Evolutionary conservation across 2,113 vertebrate genomes (phyloP).

Genomic region (Crotophaga sulcirostris): DNA sequence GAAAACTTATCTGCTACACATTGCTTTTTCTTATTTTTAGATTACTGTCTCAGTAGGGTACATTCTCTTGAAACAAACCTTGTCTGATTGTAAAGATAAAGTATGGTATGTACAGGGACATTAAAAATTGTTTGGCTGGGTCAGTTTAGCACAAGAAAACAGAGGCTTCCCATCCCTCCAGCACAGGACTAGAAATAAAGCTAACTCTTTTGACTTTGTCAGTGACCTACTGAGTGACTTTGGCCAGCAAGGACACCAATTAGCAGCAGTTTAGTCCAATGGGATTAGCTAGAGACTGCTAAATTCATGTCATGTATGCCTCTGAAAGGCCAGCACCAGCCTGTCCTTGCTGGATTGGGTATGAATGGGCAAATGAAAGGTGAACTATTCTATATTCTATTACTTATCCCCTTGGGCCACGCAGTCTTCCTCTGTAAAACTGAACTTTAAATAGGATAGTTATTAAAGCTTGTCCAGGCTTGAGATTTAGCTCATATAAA

Average conservation of each 20-base stretch:
- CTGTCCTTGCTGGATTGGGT: not conserved
- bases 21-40: not conserved
- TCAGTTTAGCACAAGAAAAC: not conserved
- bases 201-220: not conserved
- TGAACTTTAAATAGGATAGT: constrained; percentile 63
- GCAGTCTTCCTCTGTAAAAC: not conserved
- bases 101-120: not conserved
- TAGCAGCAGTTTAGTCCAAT: not conserved
- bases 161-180: not conserved
- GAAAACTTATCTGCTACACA: not conserved
- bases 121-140: not conserved
- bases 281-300: not conserved
- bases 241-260: not conserved
- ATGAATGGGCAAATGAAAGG: not conserved
- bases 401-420: constrained; percentile 39
- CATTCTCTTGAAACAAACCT: not conserved
- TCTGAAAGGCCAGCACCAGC: constrained; percentile 30
- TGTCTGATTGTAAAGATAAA: not conserved
- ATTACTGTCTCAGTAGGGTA: not conserved
- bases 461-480: constrained; percentile 53
- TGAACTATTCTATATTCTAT: constrained; percentile 49
- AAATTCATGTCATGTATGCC: not conserved
- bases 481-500: constrained; percentile 56
- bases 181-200: not conserved
- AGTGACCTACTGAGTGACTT: not conserved